These are phyloP conservation scores for Drosophila ercepeae DNA, from an alignment of 1,140 invertebrate genomes.

Conservation along the genomic window DNA sequence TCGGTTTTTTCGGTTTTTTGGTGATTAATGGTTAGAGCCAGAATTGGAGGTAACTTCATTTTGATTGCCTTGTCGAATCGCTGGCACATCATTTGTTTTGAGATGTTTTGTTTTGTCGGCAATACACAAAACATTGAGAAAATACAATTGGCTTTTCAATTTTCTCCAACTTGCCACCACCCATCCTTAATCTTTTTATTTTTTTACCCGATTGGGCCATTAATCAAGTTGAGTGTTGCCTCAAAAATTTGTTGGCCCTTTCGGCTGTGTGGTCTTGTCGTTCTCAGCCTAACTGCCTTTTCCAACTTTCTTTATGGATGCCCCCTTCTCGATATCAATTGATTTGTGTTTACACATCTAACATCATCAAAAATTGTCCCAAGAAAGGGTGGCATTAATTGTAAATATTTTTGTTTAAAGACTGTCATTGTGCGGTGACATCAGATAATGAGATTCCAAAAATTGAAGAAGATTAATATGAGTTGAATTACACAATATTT, in stretches of 20 bases:
- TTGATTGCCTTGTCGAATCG: constrained; percentile 70
- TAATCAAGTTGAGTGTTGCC: constrained; percentile 45
- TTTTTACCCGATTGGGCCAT: constrained; percentile 34
- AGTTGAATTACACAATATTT: too few relatives aligned
- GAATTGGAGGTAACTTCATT: constrained; percentile 71
- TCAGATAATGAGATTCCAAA: constrained; percentile 19
- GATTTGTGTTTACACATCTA: constrained; percentile 51
- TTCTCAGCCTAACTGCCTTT: constrained; percentile 30
- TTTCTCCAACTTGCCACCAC: constrained; percentile 26
- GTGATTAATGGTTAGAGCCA: constrained; percentile 66
- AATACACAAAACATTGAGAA: constrained; percentile 47
- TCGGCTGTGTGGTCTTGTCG: constrained; percentile 44
- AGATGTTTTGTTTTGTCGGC: constrained; percentile 34
- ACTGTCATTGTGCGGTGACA: constrained; percentile 36
- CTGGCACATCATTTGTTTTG: constrained; percentile 64
- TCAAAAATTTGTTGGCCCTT: constrained; percentile 25
- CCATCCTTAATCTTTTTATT: constrained; percentile 14
- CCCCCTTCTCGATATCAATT: constrained; percentile 23
- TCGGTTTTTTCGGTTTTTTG: constrained; percentile 7
- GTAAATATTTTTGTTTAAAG: constrained; percentile 22
- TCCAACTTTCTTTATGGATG: constrained; percentile 22
- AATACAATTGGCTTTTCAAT: constrained; percentile 73
- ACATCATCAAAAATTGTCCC: constrained; percentile 39
- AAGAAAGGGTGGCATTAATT: constrained; percentile 34
- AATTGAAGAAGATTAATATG: constrained; percentile 30